Base-by-base conservation (phyloP, 2,888 invertebrate genomes). In the Epicampocera succincta region DNA sequence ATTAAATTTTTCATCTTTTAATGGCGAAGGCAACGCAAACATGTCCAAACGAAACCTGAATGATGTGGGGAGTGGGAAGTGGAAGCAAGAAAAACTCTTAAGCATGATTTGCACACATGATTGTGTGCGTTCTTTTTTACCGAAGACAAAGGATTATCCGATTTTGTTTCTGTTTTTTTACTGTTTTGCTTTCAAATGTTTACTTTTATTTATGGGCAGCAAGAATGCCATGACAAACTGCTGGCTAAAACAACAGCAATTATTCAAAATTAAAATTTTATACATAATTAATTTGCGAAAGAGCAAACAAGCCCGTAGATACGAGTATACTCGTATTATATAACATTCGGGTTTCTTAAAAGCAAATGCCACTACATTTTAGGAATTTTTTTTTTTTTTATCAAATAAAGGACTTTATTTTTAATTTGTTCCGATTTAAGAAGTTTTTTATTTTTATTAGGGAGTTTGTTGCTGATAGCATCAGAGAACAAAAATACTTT, bases 1-100 rank as follows among this genome's bases (percentile, higher is more conserved):
- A 86, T 86, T 85, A 85, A 83, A 85, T 85, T 84, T 85, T 84
- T 84, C 84, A 84, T 82, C 46, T 84, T 83, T 76, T 63, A 50
- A 46, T 46, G 54, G 21, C 17, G 13, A 42, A 66, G 42, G 42
- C 29, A 52, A 13, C 12, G 25, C 4, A 76, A 52, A 19, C 52
- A 33, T 61, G n/a, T 40, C 13, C 46, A 54, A 71, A 56, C 19
- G 25, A 50, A 44, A 46, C 13, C 25, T 13, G 9, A 48, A 50
- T 42, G 19, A 33, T 3, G 19, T 19, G 5, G 0, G 4, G 33
- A 60, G 9, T 19, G 5, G n/a, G n/a, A n/a, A 9, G 5, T 5
- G 3, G 33, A 5, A 33, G 33, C 3, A n/a, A 21, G 19, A 44
- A 63, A 68, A 52, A 66, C 44, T 73, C 42, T 65, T 69, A 42